A percentile compares a stretch with the other conserved stretches of the same genome.
phyloP scores from a whole-genome alignment of 1,140 invertebrate genomes.

The Asobara japonica region DNA sequence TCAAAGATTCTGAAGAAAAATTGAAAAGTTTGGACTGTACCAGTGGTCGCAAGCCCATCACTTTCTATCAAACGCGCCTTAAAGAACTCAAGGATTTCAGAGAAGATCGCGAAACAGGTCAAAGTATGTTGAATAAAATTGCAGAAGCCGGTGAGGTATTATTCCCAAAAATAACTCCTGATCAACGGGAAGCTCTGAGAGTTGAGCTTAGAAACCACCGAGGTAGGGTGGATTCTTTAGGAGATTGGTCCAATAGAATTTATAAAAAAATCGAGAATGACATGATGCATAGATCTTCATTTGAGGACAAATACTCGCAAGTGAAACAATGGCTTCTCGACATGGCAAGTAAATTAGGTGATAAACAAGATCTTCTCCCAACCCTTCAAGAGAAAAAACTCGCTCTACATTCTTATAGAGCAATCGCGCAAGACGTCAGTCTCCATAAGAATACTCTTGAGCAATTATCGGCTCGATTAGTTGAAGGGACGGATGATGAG shows the following conservation, averaged over 20 bases:
- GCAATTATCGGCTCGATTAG: slow-evolving; percentile 81
- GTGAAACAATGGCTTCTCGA: slow-evolving; percentile 84
- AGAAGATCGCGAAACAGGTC: slow-evolving; percentile 81
- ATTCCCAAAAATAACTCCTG: slow-evolving; percentile 85
- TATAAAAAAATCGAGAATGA: slow-evolving; percentile 88
- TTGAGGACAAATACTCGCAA: slow-evolving; percentile 89
- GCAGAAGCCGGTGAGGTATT: slow-evolving; percentile 88
- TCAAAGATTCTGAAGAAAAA: slow-evolving; percentile 77
- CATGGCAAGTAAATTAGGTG: slow-evolving; percentile 74
- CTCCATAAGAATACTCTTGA: slow-evolving; percentile 82
- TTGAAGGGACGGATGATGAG: slow-evolving; percentile 78
- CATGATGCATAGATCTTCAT: slow-evolving; percentile 87
- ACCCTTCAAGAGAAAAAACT: slow-evolving; percentile 87
- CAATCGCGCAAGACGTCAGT: slow-evolving; percentile 82
- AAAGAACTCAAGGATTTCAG: slow-evolving; percentile 79
- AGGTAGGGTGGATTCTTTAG: slow-evolving; percentile 83
- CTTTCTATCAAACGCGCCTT: slow-evolving; percentile 74
- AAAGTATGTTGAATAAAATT: slow-evolving; percentile 80
- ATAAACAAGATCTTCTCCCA: slow-evolving; percentile 75
- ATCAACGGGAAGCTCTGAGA: slow-evolving; percentile 85
- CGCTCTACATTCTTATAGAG: slow-evolving; percentile 79
- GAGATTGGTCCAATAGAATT: slow-evolving; percentile 84
- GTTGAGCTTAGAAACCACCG: slow-evolving; percentile 83
- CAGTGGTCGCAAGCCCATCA: slow-evolving; percentile 73
- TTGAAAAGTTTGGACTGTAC: slow-evolving; percentile 76